A percentile compares a stretch with the other conserved stretches of the same genome.
Conservation (phyloP, 2,113 vertebrate genomes). For the Balaenoptera acutorostrata region DNA sequence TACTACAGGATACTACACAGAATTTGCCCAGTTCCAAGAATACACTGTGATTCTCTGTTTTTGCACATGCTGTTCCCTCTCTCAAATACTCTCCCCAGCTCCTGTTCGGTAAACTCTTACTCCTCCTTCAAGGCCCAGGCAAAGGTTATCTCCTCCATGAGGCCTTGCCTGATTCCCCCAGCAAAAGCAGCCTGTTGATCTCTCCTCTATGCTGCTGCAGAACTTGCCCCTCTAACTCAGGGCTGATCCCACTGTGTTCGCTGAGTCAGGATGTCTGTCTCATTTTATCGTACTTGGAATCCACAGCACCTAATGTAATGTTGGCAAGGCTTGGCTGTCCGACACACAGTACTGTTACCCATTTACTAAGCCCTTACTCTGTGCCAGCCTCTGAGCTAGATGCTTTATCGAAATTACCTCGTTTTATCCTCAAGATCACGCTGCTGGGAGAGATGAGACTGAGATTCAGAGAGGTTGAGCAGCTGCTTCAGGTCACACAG, state of each 20-base stretch:
- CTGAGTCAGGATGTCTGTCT: background rate
- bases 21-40: background rate
- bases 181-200: background rate
- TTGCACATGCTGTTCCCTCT: background rate
- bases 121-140: background rate
- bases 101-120: background rate
- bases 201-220: background rate
- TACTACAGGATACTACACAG: background rate
- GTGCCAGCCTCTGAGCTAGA: background rate
- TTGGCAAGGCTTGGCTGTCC: background rate
- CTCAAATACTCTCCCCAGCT: background rate
- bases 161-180: background rate
- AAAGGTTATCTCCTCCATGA: background rate
- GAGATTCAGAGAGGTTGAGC: background rate
- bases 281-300: background rate
- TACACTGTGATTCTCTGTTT: background rate
- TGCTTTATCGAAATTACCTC: background rate
- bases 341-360: background rate
- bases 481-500: background rate
- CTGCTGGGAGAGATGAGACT: background rate
- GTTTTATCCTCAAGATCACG: background rate
- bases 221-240: background rate
- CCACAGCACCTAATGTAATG: background rate
- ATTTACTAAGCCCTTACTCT: background rate
- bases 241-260: background rate